Conservation (phyloP, 1,140 invertebrate genomes). For the Onthophagus taurus region DNA sequence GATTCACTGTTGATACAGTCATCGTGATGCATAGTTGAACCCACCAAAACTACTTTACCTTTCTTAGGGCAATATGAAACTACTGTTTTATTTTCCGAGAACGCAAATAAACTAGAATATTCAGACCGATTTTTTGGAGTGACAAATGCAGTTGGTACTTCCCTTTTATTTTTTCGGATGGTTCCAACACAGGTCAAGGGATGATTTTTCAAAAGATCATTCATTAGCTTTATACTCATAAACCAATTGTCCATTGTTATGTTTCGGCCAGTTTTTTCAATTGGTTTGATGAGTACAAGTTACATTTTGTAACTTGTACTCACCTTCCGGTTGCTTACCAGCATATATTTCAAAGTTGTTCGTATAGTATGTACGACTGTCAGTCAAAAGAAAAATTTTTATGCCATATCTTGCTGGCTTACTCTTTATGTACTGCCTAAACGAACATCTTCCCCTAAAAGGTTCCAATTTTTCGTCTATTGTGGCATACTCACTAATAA, state of each 20-base stretch:
- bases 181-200: constrained; percentile 30
- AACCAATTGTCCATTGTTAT: too few species aligned
- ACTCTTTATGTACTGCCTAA: constrained; percentile 16
- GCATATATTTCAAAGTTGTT: constrained; percentile 31
- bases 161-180: constrained; percentile 31
- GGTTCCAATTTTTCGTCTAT: constrained; percentile 36
- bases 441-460: constrained; percentile 28
- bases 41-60: constrained; percentile 21
- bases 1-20: constrained; percentile 1
- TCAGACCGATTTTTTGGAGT: constrained; percentile 11
- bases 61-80: constrained; percentile 28
- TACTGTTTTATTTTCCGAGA: constrained; percentile 16
- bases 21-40: constrained; percentile 20
- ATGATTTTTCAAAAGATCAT: not conserved
- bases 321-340: constrained; percentile 8
- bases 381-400: constrained; percentile 23
- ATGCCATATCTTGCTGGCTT: constrained; percentile 28
- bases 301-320: not conserved
- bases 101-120: constrained; percentile 20
- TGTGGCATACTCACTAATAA: constrained; percentile 13
- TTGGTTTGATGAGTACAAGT: too few species aligned
- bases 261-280: too few species aligned
- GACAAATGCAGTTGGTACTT: constrained; percentile 31
- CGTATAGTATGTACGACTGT: constrained; percentile 27
- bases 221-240: not conserved